A percentile compares a stretch with the other conserved stretches of the same genome.
Conservation (phyloP, 2,888 invertebrate species). For the Ornithoptera alexandrae region DNA sequence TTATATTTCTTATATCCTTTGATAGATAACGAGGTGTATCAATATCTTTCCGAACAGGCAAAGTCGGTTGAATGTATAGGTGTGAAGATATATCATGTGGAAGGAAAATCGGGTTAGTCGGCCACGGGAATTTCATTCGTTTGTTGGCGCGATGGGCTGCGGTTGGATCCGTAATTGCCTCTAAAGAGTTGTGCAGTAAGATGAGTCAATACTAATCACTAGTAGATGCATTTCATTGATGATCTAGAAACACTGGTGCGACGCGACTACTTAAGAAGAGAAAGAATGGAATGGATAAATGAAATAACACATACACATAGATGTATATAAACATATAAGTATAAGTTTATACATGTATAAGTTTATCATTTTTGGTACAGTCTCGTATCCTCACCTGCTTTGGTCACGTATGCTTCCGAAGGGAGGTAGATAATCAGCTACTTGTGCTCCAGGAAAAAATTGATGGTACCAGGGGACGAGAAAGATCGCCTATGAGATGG, state of each 20-base stretch:
- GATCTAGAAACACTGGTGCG: neutral
- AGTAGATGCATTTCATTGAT: neutral
- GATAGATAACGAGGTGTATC: neutral
- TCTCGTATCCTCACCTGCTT: no score
- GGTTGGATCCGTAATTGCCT: constrained; percentile 17
- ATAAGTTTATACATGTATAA: no score
- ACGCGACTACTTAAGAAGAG: neutral
- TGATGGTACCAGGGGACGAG: no score
- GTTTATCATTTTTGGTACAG: no score
- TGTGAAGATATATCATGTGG: constrained; percentile 6
- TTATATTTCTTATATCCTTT: no score
- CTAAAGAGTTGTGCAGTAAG: neutral
- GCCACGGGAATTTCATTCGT: constrained; percentile 16
- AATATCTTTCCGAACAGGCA: neutral
- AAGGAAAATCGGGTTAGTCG: constrained; percentile 25
- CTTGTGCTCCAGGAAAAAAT: no score
- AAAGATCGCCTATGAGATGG: no score
- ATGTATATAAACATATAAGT: no score
- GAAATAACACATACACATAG: no score
- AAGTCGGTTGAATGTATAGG: neutral
- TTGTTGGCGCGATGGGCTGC: constrained; percentile 16
- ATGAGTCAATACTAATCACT: neutral
- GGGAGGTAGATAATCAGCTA: no score
- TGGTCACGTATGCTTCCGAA: no score
- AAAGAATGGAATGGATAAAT: no score